These are phyloP conservation scores for Nomada hirtipes DNA, from an alignment of 2,888 invertebrate genomes.

Conservation along the genomic window DNA sequence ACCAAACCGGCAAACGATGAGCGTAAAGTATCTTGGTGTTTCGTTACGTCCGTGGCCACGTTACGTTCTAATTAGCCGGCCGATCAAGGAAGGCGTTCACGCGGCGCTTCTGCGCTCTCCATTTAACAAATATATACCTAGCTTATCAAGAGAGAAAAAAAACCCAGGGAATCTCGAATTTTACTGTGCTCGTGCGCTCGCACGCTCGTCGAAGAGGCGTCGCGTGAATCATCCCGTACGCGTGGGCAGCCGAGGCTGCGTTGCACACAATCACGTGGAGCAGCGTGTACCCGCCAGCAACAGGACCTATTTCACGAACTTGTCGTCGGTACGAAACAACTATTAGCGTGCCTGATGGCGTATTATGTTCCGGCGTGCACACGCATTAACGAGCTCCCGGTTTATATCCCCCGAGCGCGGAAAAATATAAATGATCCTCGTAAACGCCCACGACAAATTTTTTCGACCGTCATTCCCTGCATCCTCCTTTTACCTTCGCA, in stretches of 20 bases:
- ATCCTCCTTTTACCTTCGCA: background rate
- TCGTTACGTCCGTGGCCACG: background rate
- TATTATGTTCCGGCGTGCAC: conserved; percentile 77
- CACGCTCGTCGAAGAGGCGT: conserved; percentile 65
- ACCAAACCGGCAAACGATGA: background rate
- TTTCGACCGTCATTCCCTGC: conserved; percentile 7
- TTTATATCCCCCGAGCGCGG: conserved; percentile 39
- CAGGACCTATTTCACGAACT: conserved; percentile 70
- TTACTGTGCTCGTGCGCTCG: conserved; percentile 40
- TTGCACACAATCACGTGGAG: conserved; percentile 35
- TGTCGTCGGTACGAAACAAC: conserved; percentile 78
- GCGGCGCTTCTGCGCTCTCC: conserved; percentile 24
- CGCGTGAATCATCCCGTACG: conserved; percentile 69
- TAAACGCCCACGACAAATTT: conserved; percentile 62
- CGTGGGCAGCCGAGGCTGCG: conserved; percentile 61
- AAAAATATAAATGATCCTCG: conserved; percentile 53
- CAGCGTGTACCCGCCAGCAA: conserved; percentile 36
- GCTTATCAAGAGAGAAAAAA: background rate
- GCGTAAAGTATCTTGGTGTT: background rate
- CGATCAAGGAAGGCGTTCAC: background rate
- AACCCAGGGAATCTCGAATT: conserved; percentile 23
- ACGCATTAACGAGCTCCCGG: conserved; percentile 79
- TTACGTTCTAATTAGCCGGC: conserved; percentile 18
- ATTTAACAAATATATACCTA: conserved; percentile 1
- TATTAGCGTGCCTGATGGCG: conserved; percentile 79